A percentile compares a stretch with the other conserved stretches of the same genome.
Evolutionary conservation across 2,113 vertebrate species (phyloP).

Genomic region (Mesocricetus auratus): DNA sequence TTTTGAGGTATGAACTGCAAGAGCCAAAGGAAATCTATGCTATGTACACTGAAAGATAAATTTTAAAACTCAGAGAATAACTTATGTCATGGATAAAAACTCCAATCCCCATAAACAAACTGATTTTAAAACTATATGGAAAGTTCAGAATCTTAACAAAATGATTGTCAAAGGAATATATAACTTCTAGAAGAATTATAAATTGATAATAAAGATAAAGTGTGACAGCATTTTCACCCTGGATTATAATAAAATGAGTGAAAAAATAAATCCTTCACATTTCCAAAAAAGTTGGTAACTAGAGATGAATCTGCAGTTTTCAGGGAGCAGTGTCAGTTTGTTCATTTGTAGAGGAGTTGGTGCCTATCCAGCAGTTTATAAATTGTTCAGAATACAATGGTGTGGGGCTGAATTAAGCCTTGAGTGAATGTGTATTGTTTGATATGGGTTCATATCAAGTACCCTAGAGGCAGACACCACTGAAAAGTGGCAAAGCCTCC

Average conservation of each 20-base stretch:
- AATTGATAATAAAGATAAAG: conserved; percentile 21
- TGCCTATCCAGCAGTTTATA: neutral
- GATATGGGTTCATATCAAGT: neutral
- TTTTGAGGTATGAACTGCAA: conserved; percentile 29
- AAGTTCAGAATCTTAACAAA: neutral
- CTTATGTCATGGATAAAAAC: neutral
- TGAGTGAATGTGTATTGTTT: neutral
- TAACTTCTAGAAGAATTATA: conserved; percentile 22
- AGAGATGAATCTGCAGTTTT: neutral
- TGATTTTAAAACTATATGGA: conserved; percentile 19
- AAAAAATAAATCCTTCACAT: too few species aligned
- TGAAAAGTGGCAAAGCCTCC: neutral
- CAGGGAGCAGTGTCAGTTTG: neutral
- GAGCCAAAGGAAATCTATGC: conserved; percentile 26
- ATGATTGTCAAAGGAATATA: neutral
- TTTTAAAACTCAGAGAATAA: conserved; percentile 38
- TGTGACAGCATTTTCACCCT: neutral
- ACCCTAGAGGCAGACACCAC: neutral
- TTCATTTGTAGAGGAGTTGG: neutral
- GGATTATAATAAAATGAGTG: conserved; percentile 30
- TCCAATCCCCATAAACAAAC: neutral
- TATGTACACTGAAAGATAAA: conserved; percentile 43
- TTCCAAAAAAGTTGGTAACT: too few species aligned
- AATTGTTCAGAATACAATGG: neutral
- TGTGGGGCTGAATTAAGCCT: neutral